Evolutionary conservation across 2,797 vertebrate species (phyloP).

Genomic region (Oreochromis grahami): DNA sequence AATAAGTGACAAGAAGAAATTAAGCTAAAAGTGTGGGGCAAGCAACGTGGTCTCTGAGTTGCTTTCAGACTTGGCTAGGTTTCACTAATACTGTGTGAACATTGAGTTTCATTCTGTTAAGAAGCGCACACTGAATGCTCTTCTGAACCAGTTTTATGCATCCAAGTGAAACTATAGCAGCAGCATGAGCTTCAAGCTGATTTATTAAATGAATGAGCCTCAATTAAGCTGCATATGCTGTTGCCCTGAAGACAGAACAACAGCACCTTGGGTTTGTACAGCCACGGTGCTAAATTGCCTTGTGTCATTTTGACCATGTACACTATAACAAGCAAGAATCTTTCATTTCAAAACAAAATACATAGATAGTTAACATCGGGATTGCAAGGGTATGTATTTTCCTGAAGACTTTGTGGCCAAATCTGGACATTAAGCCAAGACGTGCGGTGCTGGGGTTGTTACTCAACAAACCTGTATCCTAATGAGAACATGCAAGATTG

Average conservation of each 20-base stretch:
- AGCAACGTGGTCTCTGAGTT: not conserved
- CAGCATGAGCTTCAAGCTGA: accelerated
- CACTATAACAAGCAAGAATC: too few species aligned
- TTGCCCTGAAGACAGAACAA: too few species aligned
- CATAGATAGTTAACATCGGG: not conserved
- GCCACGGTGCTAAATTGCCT: too few species aligned
- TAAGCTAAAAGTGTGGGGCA: not conserved
- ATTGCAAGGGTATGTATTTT: not conserved
- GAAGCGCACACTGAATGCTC: not conserved
- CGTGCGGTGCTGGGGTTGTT: not conserved
- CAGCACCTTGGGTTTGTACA: too few species aligned
- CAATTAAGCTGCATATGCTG: too few species aligned
- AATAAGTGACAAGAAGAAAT: not conserved
- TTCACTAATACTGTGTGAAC: not conserved
- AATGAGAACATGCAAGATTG: not conserved
- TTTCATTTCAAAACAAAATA: not conserved
- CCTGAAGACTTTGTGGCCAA: not conserved
- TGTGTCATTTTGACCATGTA: too few species aligned
- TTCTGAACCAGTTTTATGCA: not conserved
- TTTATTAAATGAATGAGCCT: not conserved
- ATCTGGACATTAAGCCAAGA: not conserved
- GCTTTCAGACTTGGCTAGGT: not conserved
- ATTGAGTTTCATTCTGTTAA: not conserved
- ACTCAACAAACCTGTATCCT: not conserved
- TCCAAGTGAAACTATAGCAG: accelerated